Evolutionary conservation across 2,888 invertebrate species (phyloP), one percentile per base, ranked within the genome.

Genomic region (Scotopteryx bipunctaria): DNA sequence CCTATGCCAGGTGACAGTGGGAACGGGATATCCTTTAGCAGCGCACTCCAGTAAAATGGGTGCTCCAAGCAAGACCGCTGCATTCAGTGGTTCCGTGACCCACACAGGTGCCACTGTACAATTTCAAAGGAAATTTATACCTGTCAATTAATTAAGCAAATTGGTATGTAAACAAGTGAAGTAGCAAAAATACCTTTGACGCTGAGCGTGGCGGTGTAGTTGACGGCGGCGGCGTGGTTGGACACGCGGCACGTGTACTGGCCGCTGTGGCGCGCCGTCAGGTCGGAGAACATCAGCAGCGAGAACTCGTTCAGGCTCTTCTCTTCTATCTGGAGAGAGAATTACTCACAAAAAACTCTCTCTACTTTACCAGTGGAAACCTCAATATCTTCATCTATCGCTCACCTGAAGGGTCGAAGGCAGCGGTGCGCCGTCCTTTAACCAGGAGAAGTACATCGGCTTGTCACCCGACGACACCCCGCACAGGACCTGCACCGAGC

Each of bases 401-500:
- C 32, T 43, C 72, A 93, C 93, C 91, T 94, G 93, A 43, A 94
- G 81, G 53, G 89, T 83, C n/a, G 92, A 75, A 0, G 93, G 92
- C 54, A 94, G 83, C 8, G 92, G 91, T 32, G 84, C 86, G 42
- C 91, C 92, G 64, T 94, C 94, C 68, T 94, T 94, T 55, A 92
- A 84, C 94, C 94, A 94, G 32, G 92, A 91, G 71, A 94, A 94
- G 77, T 93, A 93, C 63, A 94, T 89, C 25, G 94, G 94, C 82
- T 93, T 92, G 81, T 94, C 94, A 14, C 94, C 94, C 6, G 93
- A 91, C 46, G 94, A 94, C 50, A 95, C 94, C 38, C 94, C 94
- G 77, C 96, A 96, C 5, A 96, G 93, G 48, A 96, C 94, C 78
- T 96, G 94, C 59, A 94, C 95, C 43, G 96, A 89, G 75, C 96